phyloP scores from a whole-genome alignment of 1,140 invertebrate species.

The Drosophila parabipectinata region DNA sequence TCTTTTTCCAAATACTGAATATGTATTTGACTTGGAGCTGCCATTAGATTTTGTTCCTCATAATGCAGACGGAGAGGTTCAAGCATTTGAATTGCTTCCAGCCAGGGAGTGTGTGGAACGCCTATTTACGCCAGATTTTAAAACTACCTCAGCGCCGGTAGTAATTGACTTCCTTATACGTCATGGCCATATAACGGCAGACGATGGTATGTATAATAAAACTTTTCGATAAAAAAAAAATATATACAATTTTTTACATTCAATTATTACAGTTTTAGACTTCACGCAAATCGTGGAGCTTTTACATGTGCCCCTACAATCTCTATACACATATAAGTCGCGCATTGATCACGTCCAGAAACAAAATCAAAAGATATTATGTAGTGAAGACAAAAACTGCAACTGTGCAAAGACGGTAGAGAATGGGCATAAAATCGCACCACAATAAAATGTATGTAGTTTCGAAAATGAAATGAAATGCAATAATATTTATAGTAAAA shows the following conservation, averaged over 20 bases:
- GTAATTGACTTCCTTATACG: slow-evolving; percentile 96
- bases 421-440: slow-evolving; percentile 69
- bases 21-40: slow-evolving; percentile 96
- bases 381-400: slow-evolving; percentile 55
- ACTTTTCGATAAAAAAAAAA: not conserved
- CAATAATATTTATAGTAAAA: too few relatives aligned
- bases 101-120: slow-evolving; percentile 92
- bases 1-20: slow-evolving; percentile 96
- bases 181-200: slow-evolving; percentile 94
- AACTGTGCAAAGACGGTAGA: slow-evolving; percentile 56
- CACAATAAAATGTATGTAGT: slow-evolving; percentile 21
- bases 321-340: slow-evolving; percentile 86
- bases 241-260: not conserved
- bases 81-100: slow-evolving; percentile 93
- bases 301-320: slow-evolving; percentile 93
- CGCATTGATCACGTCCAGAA: slow-evolving; percentile 58
- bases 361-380: slow-evolving; percentile 51
- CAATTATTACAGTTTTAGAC: slow-evolving; percentile 88
- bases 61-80: slow-evolving; percentile 97
- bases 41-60: slow-evolving; percentile 94
- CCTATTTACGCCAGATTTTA: slow-evolving; percentile 93
- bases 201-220: slow-evolving; percentile 89
- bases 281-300: slow-evolving; percentile 93
- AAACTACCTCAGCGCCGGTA: slow-evolving; percentile 95
- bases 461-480: too few relatives aligned